A percentile compares a stretch with the other conserved stretches of the same genome.
Evolutionary conservation across 2,113 vertebrate genomes (phyloP).

Genomic region (Carettochelys insculpta): DNA sequence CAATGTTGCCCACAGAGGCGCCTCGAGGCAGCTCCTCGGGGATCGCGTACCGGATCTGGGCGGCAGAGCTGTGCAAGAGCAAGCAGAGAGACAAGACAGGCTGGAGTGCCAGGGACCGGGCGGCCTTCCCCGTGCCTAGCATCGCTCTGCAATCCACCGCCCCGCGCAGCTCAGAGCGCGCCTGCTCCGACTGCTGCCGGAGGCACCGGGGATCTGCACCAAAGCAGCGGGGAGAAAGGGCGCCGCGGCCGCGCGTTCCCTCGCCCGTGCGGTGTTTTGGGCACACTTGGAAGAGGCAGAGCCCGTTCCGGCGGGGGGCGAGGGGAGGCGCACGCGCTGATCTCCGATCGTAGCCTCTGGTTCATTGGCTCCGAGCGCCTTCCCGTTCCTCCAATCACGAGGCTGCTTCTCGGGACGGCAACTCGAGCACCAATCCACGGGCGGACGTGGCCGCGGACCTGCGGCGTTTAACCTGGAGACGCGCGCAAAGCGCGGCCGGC

Average conservation of each 20-base stretch:
- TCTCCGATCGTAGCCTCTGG: slow-evolving; percentile 41
- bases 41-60: slow-evolving; percentile 79
- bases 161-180: slow-evolving; percentile 42
- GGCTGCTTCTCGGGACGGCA: slow-evolving; percentile 59
- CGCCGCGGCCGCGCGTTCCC: too few relatives aligned
- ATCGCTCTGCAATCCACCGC: slow-evolving; percentile 74
- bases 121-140: slow-evolving; percentile 68
- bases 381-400: slow-evolving; percentile 60
- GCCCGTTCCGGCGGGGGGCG: slow-evolving; percentile 4
- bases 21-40: slow-evolving; percentile 78
- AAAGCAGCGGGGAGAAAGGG: slow-evolving; percentile 23
- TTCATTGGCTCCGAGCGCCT: slow-evolving; percentile 59
- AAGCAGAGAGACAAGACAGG: slow-evolving; percentile 83
- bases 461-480: slow-evolving; percentile 19
- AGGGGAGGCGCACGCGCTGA: slow-evolving; percentile 35
- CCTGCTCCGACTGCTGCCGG: not conserved
- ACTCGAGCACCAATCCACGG: slow-evolving; percentile 64
- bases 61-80: slow-evolving; percentile 79
- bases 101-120: slow-evolving; percentile 77
- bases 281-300: slow-evolving; percentile 37
- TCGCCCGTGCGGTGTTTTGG: slow-evolving; percentile 76
- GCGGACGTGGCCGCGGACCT: not conserved
- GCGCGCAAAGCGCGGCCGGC: not conserved
- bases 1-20: slow-evolving; percentile 80
- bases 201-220: not conserved